Evolutionary conservation across 2,797 vertebrate species (phyloP).

Genomic region (Lacerta agilis): DNA sequence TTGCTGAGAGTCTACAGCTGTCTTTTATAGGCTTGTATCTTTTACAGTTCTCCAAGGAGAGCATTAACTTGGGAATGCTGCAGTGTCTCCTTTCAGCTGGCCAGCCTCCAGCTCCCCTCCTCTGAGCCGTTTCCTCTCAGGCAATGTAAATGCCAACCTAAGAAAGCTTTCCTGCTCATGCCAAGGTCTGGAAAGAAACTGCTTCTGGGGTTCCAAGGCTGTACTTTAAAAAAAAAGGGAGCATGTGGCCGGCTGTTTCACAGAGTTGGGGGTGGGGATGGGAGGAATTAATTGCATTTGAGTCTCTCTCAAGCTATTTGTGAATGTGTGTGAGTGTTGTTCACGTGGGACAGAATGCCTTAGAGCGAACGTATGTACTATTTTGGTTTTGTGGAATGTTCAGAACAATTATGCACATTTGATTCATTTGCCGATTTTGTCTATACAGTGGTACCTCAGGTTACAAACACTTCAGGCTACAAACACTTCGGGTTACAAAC

Average conservation of each 20-base stretch:
- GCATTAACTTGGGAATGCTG: conserved; percentile 34
- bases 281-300: no score
- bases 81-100: conserved; percentile 28
- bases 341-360: background rate
- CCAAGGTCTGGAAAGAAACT: background rate
- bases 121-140: background rate
- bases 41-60: conserved; percentile 32
- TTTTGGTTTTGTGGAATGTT: background rate
- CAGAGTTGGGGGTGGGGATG: background rate
- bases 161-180: background rate
- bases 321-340: background rate
- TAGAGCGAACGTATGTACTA: background rate
- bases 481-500: no score
- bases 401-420: background rate
- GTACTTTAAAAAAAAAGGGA: background rate
- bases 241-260: background rate
- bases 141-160: conserved; percentile 20
- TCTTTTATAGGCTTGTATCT: conserved; percentile 30
- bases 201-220: background rate
- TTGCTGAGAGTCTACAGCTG: conserved; percentile 23
- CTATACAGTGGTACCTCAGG: no score
- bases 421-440: no score
- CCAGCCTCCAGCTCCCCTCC: background rate
- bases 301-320: background rate
- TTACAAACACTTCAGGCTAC: no score